Base-by-base conservation (phyloP, 2,797 vertebrate genomes). In the Phoebastria nigripes region DNA sequence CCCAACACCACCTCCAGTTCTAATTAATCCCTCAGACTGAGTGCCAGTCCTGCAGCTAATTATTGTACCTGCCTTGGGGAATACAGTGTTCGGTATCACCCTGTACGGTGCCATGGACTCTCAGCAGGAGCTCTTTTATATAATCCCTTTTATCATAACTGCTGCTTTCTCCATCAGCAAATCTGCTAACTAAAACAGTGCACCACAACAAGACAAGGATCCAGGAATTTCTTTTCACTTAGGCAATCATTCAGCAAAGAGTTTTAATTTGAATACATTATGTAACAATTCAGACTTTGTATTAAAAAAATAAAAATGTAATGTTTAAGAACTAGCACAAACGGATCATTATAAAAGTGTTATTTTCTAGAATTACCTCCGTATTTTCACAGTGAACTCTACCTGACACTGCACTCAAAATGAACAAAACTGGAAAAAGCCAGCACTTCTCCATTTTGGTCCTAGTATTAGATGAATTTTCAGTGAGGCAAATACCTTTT, bases 91-190 rank as follows among this genome's bases (percentile, higher is more conserved):
- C 35, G 35, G 87, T 92, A 96, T 97, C 94, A 74, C 78, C 79
- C 91, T 56, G 41, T 76, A 92, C 13, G 31, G 73, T 91, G 83
- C 66, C 92, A 93, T 3, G 2, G 74, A 86, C 59, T 87, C 83
- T 46, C 82, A 67, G 82, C 15, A 31, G 55, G 82, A 96, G 65
- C 42, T 55, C 93, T 92, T 92, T 90, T 79, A 91, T 74, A 91
- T 63, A 80, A 97, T 62, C 46, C 72, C 90, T 96, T 96, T 96
- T 63, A 95, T 89, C 84, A 67, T 61, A 91, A 82, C 80, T 82
- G 62, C 78, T 95, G 89, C 77, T 93, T 97, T 95, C 95, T 96
- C 88, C 89, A 97, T 93, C 74, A 94, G 84, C 47, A 93, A 67
- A 90, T 90, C 72, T 70, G 54, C 67, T 94, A 70, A 86, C 56